phyloP scores from a whole-genome alignment of 2,797 vertebrate genomes.

The Malurus leucopterus region DNA sequence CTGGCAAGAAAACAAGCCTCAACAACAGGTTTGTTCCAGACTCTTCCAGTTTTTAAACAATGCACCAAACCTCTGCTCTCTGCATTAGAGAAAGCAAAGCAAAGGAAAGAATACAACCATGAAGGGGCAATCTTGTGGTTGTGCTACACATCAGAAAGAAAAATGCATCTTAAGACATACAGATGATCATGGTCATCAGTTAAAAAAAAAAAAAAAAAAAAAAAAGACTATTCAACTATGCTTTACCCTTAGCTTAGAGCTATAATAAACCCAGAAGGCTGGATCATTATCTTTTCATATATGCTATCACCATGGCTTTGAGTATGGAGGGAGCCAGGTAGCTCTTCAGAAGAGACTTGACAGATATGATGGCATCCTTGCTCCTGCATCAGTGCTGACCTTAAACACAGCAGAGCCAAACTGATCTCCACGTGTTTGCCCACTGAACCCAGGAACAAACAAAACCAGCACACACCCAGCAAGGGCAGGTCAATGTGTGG shows the following conservation, averaged over 20 bases:
- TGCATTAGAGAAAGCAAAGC: background rate
- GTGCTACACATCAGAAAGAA: background rate
- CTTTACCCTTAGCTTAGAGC: background rate
- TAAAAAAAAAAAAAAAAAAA: rapidly evolving
- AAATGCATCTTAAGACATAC: background rate
- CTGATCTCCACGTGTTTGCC: background rate
- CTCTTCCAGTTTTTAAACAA: constrained; percentile 24
- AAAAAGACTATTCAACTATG: background rate
- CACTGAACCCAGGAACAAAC: background rate
- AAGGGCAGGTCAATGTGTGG: rapidly evolving
- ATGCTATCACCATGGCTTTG: background rate
- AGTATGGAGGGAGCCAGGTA: background rate
- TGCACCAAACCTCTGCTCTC: background rate
- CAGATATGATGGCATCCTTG: background rate
- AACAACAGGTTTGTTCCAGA: background rate
- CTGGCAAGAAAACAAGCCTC: background rate
- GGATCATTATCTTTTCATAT: background rate
- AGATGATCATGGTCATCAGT: background rate
- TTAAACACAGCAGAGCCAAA: background rate
- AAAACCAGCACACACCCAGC: background rate
- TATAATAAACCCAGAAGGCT: background rate
- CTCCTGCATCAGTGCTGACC: background rate
- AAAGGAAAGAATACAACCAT: background rate
- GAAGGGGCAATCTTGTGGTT: background rate
- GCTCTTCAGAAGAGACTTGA: background rate